Conservation (phyloP, 2,113 vertebrate species). For the Galbula dea region DNA sequence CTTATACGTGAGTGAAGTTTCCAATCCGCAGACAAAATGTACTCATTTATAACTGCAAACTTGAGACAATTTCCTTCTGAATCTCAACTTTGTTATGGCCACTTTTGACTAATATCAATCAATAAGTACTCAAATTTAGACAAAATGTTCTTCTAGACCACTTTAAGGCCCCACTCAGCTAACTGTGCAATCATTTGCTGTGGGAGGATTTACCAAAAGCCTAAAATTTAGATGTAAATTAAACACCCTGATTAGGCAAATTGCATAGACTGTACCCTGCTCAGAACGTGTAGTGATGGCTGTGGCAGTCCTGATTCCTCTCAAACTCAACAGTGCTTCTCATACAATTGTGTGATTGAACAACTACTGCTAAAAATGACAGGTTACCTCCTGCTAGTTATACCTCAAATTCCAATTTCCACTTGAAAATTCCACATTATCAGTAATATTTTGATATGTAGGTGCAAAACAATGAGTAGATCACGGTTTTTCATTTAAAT, state of each 20-base stretch:
- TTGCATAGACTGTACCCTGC: neutral
- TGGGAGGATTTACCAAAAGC: neutral
- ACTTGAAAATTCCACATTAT: neutral
- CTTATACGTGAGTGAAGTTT: neutral
- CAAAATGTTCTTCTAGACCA: neutral
- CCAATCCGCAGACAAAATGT: fast-evolving
- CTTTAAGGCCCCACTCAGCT: neutral
- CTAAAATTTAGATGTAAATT: neutral
- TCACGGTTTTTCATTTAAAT: neutral
- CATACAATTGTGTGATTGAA: neutral
- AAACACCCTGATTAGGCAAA: neutral
- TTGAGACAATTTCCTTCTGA: neutral
- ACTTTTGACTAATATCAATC: neutral
- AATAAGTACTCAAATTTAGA: neutral
- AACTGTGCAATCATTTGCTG: neutral
- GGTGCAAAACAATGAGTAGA: neutral
- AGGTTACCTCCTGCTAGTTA: neutral
- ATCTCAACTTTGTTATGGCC: neutral
- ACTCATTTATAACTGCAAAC: neutral
- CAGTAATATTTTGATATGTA: neutral
- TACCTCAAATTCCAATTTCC: neutral
- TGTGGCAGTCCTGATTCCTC: neutral
- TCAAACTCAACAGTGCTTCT: neutral
- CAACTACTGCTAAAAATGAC: neutral
- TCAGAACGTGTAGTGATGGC: neutral